These are phyloP conservation scores for Rhombomys opimus DNA, from an alignment of 2,113 vertebrate genomes.

Conservation along the genomic window DNA sequence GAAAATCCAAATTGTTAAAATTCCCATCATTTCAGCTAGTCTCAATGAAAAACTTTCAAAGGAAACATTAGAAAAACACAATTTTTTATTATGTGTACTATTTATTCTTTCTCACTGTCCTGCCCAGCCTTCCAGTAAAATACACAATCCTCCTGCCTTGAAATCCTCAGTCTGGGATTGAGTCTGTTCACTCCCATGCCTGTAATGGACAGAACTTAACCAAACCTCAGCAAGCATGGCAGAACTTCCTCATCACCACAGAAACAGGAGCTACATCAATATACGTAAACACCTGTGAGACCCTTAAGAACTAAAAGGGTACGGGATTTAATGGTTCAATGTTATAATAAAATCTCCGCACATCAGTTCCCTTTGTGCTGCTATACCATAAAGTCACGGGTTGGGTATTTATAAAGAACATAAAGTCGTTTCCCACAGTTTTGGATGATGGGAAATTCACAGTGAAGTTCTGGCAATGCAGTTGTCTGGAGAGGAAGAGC, in stretches of 20 bases:
- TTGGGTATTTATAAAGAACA: neutral
- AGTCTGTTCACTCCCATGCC: neutral
- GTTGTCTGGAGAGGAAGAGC: no score
- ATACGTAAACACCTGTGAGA: neutral
- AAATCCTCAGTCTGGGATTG: neutral
- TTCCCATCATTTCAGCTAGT: slow-evolving; percentile 69
- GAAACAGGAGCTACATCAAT: neutral
- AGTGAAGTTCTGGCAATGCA: no score
- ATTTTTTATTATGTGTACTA: slow-evolving; percentile 72
- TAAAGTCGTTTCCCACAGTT: no score
- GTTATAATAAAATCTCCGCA: neutral
- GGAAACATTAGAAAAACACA: slow-evolving; percentile 71
- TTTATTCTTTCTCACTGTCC: slow-evolving; percentile 50
- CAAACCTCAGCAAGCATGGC: slow-evolving; percentile 30
- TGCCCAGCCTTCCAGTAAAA: neutral
- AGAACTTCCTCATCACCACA: neutral
- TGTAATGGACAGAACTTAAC: neutral
- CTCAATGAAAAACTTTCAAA: slow-evolving; percentile 75
- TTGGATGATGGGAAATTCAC: neutral
- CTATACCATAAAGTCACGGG: neutral
- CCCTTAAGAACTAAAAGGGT: neutral
- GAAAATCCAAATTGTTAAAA: slow-evolving; percentile 60
- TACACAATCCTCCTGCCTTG: neutral
- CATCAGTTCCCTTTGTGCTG: neutral
- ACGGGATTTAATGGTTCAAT: neutral